These are phyloP conservation scores for Theocolax elegans DNA, from an alignment of 1,140 invertebrate species.

Conservation along the genomic window DNA sequence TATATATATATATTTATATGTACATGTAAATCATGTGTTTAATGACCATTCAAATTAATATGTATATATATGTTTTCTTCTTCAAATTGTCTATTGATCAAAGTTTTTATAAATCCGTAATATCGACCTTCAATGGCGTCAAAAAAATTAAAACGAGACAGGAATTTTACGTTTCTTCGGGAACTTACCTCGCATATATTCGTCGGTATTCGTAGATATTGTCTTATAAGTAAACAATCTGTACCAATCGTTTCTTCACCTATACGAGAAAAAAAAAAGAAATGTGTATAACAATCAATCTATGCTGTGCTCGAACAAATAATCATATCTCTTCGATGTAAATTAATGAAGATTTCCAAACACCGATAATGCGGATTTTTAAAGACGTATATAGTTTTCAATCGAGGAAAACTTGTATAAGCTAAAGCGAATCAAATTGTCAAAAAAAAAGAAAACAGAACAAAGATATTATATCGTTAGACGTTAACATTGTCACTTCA, in stretches of 20 bases:
- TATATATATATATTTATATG: too few relatives aligned
- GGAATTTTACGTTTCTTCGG: slow-evolving; percentile 19
- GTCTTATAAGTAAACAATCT: slow-evolving; percentile 7
- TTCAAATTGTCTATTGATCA: too few relatives aligned
- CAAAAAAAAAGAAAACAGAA: too few relatives aligned
- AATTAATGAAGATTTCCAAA: slow-evolving; percentile 1
- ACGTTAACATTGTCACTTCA: slow-evolving; percentile 51
- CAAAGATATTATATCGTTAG: slow-evolving; percentile 39
- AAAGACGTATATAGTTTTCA: neutral
- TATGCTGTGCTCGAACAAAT: slow-evolving; percentile 30
- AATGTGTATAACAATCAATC: slow-evolving; percentile 38
- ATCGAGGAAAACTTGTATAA: neutral
- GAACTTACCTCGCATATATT: slow-evolving; percentile 40
- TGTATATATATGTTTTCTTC: too few relatives aligned
- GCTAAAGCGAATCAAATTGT: too few relatives aligned
- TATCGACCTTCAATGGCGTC: slow-evolving; percentile 2
- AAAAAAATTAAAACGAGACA: neutral
- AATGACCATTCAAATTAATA: too few relatives aligned
- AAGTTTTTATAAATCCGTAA: slow-evolving; percentile 36
- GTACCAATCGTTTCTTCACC: slow-evolving; percentile 24
- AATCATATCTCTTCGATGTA: slow-evolving; percentile 27
- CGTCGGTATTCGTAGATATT: slow-evolving; percentile 22
- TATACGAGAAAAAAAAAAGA: slow-evolving; percentile 18
- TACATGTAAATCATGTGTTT: too few relatives aligned
- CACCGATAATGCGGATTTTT: slow-evolving; percentile 38